Conservation (phyloP, 2,797 vertebrate genomes). For the Arrhamphus sclerolepis region DNA sequence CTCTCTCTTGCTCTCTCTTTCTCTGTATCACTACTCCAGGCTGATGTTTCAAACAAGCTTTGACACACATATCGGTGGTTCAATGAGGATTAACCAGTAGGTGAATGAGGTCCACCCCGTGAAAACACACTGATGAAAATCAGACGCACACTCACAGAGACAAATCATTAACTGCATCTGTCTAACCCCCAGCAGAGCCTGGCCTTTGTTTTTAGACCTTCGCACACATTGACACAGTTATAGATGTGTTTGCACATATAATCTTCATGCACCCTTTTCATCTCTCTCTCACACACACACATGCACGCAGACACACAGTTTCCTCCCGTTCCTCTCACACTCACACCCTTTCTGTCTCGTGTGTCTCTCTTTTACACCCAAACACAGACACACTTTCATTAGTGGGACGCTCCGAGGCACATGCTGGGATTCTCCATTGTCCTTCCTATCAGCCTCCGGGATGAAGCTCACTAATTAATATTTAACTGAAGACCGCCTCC, state of each 20-base stretch:
- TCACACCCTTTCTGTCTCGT: slow-evolving; percentile 10
- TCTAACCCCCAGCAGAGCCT: slow-evolving; percentile 32
- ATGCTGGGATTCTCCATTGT: slow-evolving; percentile 75
- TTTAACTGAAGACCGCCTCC: slow-evolving; percentile 76
- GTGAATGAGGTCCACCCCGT: slow-evolving; percentile 46
- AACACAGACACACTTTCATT: slow-evolving; percentile 63
- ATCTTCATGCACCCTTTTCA: slow-evolving; percentile 52
- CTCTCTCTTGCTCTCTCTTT: background rate
- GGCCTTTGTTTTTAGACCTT: slow-evolving; percentile 59
- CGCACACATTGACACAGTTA: slow-evolving; percentile 35
- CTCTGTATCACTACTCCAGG: slow-evolving; percentile 24
- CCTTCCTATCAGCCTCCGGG: slow-evolving; percentile 73
- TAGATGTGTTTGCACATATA: slow-evolving; percentile 43
- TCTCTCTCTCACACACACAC: slow-evolving; percentile 41
- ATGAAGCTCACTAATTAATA: slow-evolving; percentile 81
- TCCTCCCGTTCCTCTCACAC: background rate
- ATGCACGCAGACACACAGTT: slow-evolving; percentile 8
- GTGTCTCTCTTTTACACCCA: slow-evolving; percentile 6
- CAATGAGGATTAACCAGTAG: slow-evolving; percentile 63
- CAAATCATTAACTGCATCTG: slow-evolving; percentile 60
- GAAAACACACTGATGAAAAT: slow-evolving; percentile 63
- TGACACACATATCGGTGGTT: slow-evolving; percentile 65
- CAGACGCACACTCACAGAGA: slow-evolving; percentile 38
- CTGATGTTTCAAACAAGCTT: slow-evolving; percentile 51
- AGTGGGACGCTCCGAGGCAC: slow-evolving; percentile 67